Evolutionary conservation across 1,140 invertebrate species (phyloP), one percentile per base, ranked within the genome.

Genomic region (Drosophila repletoides): DNA sequence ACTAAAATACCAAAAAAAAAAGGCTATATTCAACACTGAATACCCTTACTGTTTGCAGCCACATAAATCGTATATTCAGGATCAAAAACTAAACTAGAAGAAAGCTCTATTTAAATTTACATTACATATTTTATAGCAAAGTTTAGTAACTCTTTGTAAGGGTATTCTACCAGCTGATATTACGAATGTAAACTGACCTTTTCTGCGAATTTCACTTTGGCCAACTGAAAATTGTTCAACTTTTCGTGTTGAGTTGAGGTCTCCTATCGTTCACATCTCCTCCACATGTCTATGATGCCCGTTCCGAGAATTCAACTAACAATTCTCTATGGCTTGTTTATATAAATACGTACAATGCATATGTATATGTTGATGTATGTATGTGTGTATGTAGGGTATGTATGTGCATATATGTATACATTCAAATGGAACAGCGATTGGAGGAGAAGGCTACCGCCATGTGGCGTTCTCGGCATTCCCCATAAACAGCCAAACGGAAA

Each of bases 311-410:
- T 21, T 31, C 17, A 63, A 46, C 48, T 61, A 31, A 55, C 61
- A 63, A 59, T 66, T 63, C 56, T 52, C 56, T 52, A 61, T 61
- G 29, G 19, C 48, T 63, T 68, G 58, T 68, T 68, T 63, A 68
- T 15, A 36, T n/a, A n/a, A n/a, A n/a, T n/a, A n/a, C n/a, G n/a
- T n/a, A n/a, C 26, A 53, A 53, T 24, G n/a, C 24, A 33, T n/a
- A n/a, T n/a, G n/a, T n/a, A n/a, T n/a, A n/a, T n/a, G n/a, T n/a
- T n/a, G n/a, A n/a, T n/a, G n/a, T n/a, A n/a, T n/a, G n/a, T n/a
- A n/a, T n/a, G n/a, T n/a, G n/a, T n/a, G n/a, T n/a, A n/a, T n/a
- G n/a, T n/a, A n/a, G n/a, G n/a, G n/a, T n/a, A n/a, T n/a, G n/a
- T n/a, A n/a, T n/a, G n/a, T n/a, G n/a, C n/a, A n/a, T n/a, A n/a